A percentile compares a stretch with the other conserved stretches of the same genome.
Conservation (phyloP, 1,140 invertebrate species). For the Trachelipus rathkii region DNA sequence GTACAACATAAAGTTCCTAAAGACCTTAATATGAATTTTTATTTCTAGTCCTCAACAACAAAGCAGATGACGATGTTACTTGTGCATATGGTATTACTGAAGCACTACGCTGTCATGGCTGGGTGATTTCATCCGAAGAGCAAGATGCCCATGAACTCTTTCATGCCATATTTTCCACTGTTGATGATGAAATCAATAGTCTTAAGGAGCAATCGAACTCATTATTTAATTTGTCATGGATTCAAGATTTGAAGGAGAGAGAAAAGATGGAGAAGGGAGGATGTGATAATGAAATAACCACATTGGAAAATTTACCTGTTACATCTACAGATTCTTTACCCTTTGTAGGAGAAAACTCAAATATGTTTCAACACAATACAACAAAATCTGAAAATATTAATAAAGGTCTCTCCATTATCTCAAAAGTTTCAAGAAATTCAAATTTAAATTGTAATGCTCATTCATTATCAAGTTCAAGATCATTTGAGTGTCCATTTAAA, state of each 20-base stretch:
- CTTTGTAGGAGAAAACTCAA: too few species aligned
- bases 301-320: too few species aligned
- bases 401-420: not conserved
- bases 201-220: conserved; percentile 38
- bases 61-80: conserved; percentile 26
- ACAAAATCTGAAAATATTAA: too few species aligned
- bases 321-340: too few species aligned
- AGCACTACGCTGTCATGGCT: conserved; percentile 67
- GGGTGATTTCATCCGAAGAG: conserved; percentile 81
- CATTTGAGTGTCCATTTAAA: conserved; percentile 15
- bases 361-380: too few species aligned
- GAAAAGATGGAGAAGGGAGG: too few species aligned
- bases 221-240: conserved; percentile 31
- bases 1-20: not conserved
- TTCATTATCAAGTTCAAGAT: not conserved
- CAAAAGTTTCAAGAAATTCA: not conserved
- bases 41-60: conserved; percentile 30
- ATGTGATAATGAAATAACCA: too few species aligned
- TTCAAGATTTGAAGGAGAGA: not conserved
- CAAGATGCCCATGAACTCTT: conserved; percentile 90
- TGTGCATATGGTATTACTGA: conserved; percentile 46
- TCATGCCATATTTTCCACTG: conserved; percentile 75
- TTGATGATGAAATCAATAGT: conserved; percentile 72
- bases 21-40: not conserved
- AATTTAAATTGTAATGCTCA: not conserved